Evolutionary conservation across 2,113 vertebrate species (phyloP), one percentile per base, ranked within the genome.

Genomic region (Heterotis niloticus): DNA sequence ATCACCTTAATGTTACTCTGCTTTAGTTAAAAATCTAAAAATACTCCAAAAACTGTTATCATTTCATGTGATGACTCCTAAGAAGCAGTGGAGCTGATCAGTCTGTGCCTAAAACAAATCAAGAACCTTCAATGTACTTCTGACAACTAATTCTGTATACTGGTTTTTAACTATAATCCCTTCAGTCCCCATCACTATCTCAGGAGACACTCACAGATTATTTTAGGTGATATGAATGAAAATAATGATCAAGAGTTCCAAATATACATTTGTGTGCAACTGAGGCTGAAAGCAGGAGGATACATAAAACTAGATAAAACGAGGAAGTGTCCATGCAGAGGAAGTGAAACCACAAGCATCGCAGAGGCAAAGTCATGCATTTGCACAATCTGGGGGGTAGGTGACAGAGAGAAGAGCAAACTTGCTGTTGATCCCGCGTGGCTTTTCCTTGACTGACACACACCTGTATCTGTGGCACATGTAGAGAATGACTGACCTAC

Each of bases 281-380:
- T 2, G 34, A 44, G 3, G 34, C 34, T 44, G 34, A 44, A 44
- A 44, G 34, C 34, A 44, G 34, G 34, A 44, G 59, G 59, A 24
- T 67, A 66, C 11, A 5, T 56, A 64, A 54, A 24, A 9, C 13
- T 23, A n/a, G 11, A 56, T 67, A 44, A 51, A 77, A 65, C 67
- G 44, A 71, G 77, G 68, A 59, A 68, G 57, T 20, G 56, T 24
- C 20, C 60, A 26, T 71, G 57, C 17, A 60, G 59, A 79, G 77
- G 77, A 79, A 62, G 59, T 79, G 68, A 79, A 86, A 78, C 71
- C 59, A 79, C 74, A 82, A 54, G 4, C n/a, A 17, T 56, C 20
- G 52, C 52, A 26, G 34, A 80, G 64, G 29, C 12, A 23, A 34
- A 72, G n/a, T 34, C 44, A 72, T 51, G 54, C 44, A 54, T 72